Conservation (phyloP, 2,797 vertebrate species). For the Oreochromis grahami region DNA sequence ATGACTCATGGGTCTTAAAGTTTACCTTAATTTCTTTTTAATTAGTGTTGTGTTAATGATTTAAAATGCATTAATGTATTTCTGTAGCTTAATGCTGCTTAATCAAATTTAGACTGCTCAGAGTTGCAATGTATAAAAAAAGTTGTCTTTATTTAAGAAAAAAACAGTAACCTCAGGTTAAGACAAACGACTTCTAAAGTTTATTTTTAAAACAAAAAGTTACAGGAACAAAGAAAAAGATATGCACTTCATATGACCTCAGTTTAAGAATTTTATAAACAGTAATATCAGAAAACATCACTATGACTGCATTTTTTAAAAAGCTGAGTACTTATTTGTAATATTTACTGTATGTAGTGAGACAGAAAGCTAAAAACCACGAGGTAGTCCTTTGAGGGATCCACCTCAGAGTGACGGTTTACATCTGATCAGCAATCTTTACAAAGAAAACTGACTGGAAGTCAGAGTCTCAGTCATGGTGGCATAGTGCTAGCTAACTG, state of each 20-base stretch:
- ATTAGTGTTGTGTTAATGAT: neutral
- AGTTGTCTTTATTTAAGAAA: neutral
- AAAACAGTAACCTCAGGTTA: neutral
- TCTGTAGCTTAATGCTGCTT: neutral
- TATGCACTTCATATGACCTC: neutral
- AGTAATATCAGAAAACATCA: neutral
- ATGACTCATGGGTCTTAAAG: no score
- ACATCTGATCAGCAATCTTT: neutral
- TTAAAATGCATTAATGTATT: neutral
- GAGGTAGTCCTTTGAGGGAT: neutral
- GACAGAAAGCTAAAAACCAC: neutral
- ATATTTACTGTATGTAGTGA: neutral
- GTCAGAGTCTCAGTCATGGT: neutral
- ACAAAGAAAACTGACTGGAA: neutral
- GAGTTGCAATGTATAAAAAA: neutral
- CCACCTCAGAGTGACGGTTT: neutral
- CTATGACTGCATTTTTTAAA: neutral
- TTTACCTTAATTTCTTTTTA: neutral
- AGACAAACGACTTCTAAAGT: neutral
- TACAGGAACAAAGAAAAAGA: neutral
- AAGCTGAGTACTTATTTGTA: neutral
- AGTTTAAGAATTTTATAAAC: neutral
- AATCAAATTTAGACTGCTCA: neutral
- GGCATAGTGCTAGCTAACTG: neutral
- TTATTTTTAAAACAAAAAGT: neutral